phyloP scores from a whole-genome alignment of 2,797 vertebrate species.

The Geotrypetes seraphini region DNA sequence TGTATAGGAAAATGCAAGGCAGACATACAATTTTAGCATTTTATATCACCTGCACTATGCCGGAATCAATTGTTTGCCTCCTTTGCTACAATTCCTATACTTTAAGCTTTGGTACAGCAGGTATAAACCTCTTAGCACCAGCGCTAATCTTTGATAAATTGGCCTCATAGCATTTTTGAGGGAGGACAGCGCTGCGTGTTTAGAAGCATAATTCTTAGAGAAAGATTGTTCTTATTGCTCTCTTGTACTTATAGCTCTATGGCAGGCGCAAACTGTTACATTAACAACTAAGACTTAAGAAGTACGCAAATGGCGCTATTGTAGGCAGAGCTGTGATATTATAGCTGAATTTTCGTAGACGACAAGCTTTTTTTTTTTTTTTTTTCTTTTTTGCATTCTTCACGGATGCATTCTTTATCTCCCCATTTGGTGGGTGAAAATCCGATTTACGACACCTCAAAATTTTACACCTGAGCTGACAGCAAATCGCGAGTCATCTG shows the following conservation, averaged over 20 bases:
- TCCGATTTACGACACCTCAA: too few species aligned
- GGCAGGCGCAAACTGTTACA: constrained; percentile 31
- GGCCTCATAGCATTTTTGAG: too few species aligned
- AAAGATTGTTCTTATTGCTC: constrained; percentile 15
- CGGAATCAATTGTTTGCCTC: too few species aligned
- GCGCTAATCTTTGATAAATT: too few species aligned
- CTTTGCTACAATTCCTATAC: too few species aligned
- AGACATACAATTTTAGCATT: too few species aligned
- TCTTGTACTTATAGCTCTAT: constrained; percentile 24
- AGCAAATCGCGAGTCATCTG: constrained; percentile 23
- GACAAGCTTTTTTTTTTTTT: constrained; percentile 22
- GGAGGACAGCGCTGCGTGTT: not conserved
- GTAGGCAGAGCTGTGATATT: too few species aligned
- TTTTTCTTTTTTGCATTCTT: constrained; percentile 23
- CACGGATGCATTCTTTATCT: constrained; percentile 33
- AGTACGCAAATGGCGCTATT: too few species aligned
- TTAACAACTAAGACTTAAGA: constrained; percentile 23
- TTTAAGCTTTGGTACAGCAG: too few species aligned
- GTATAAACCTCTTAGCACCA: too few species aligned
- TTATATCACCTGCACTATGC: too few species aligned
- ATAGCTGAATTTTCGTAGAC: constrained; percentile 35
- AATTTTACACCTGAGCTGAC: not conserved
- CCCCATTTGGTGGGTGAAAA: constrained; percentile 16
- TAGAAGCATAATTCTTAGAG: constrained; percentile 14
- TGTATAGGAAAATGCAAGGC: too few species aligned